Conservation (phyloP, 2,888 invertebrate species). For the Unio pictorum region DNA sequence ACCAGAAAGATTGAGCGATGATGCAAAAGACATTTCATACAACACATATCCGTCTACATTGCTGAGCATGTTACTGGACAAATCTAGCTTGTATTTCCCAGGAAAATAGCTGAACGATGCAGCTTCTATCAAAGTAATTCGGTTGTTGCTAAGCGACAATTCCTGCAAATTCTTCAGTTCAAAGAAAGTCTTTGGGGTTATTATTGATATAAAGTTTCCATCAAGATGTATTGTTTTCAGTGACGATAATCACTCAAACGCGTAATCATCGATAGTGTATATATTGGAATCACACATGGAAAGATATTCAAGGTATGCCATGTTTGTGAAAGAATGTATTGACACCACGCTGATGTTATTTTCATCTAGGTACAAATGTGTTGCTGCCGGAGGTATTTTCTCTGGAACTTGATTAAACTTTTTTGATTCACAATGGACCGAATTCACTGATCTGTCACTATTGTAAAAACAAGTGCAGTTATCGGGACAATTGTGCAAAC, state of each 20-base stretch:
- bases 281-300: conserved; percentile 1
- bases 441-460: too few species aligned
- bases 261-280: conserved; percentile 2
- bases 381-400: too few species aligned
- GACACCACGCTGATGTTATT: too few species aligned
- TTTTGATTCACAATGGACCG: too few species aligned
- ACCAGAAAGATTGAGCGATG: conserved; percentile 30
- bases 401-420: too few species aligned
- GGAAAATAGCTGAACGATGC: too few species aligned
- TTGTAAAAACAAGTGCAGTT: too few species aligned
- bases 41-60: conserved; percentile 28
- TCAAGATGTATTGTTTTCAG: conserved; percentile 13
- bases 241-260: conserved; percentile 10
- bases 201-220: conserved; percentile 18
- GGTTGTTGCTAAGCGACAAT: conserved; percentile 4
- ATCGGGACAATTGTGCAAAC: too few species aligned
- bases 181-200: conserved; percentile 33
- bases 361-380: too few species aligned
- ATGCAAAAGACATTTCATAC: conserved; percentile 12
- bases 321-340: too few species aligned
- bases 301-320: too few species aligned
- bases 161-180: conserved; percentile 29
- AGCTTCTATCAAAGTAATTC: too few species aligned
- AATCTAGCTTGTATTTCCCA: not conserved
- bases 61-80: conserved; percentile 35